A percentile compares a stretch with the other conserved stretches of the same genome.
These are phyloP conservation scores for Phylloscopus trochiloides DNA, from an alignment of 2,113 vertebrate species.

Conservation along the genomic window DNA sequence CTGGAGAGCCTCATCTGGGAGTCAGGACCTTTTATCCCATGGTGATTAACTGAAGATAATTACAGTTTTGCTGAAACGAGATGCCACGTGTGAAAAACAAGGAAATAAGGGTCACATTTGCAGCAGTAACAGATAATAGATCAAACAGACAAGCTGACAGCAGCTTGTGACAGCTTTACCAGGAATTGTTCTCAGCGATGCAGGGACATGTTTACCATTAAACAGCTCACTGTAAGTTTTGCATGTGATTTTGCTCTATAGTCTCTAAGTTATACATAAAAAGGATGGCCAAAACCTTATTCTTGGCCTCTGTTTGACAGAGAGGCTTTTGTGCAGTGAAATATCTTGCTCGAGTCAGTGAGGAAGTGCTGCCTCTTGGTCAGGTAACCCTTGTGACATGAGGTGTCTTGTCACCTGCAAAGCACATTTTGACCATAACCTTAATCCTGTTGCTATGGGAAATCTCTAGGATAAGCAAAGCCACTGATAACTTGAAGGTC, in stretches of 20 bases:
- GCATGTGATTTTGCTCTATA: neutral
- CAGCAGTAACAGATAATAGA: neutral
- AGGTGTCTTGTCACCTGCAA: neutral
- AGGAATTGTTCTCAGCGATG: neutral
- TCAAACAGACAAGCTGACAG: neutral
- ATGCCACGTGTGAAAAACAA: neutral
- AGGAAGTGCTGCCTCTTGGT: neutral
- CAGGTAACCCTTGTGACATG: neutral
- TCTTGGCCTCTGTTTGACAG: neutral
- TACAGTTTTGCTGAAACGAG: neutral
- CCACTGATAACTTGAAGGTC: neutral
- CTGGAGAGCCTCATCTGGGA: neutral
- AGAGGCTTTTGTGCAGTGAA: neutral
- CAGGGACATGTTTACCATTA: neutral
- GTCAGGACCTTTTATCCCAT: neutral
- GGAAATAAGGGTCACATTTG: neutral
- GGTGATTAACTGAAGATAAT: neutral
- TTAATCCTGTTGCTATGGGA: neutral
- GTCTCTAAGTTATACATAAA: neutral
- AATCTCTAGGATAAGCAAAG: neutral
- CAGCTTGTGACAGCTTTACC: neutral
- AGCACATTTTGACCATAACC: neutral
- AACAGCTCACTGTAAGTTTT: neutral
- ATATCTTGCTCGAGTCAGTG: neutral
- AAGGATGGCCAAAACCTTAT: neutral